Conservation (phyloP, 1,140 invertebrate species). For the Drosophila auraria region DNA sequence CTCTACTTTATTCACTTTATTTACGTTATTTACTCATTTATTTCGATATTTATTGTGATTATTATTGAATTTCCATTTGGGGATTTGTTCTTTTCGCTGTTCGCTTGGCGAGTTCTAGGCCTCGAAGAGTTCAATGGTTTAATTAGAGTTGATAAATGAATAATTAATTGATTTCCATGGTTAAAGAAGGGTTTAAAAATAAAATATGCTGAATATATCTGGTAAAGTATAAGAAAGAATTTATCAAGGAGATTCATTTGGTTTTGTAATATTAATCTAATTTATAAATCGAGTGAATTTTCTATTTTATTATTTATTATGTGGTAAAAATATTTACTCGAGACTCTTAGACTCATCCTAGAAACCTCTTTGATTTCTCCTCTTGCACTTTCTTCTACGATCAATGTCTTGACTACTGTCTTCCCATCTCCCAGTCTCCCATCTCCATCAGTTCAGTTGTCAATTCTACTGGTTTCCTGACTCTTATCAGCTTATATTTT, state of each 20-base stretch:
- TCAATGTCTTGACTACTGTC: neutral
- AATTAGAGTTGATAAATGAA: slow-evolving; percentile 58
- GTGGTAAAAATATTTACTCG: too few relatives aligned
- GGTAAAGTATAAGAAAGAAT: neutral
- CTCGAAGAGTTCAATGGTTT: slow-evolving; percentile 57
- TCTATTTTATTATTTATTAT: neutral
- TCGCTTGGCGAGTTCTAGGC: slow-evolving; percentile 8
- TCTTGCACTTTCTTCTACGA: neutral
- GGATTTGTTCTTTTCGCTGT: slow-evolving; percentile 26
- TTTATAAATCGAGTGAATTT: too few relatives aligned
- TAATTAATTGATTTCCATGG: neutral
- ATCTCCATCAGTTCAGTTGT: slow-evolving; percentile 8
- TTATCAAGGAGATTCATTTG: neutral
- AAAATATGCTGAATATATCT: neutral
- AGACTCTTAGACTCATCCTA: neutral
- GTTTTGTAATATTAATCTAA: neutral
- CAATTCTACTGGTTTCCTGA: slow-evolving; percentile 31
- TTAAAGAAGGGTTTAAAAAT: neutral
- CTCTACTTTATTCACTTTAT: slow-evolving; percentile 31
- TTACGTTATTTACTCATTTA: slow-evolving; percentile 45
- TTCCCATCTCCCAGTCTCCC: neutral
- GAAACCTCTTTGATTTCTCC: too few relatives aligned
- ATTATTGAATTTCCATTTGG: slow-evolving; percentile 69
- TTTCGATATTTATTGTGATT: slow-evolving; percentile 72
- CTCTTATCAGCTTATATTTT: slow-evolving; percentile 80